Evolutionary conservation across 2,888 invertebrate genomes (phyloP).

Genomic region (Reticulitermes lucifugus): DNA sequence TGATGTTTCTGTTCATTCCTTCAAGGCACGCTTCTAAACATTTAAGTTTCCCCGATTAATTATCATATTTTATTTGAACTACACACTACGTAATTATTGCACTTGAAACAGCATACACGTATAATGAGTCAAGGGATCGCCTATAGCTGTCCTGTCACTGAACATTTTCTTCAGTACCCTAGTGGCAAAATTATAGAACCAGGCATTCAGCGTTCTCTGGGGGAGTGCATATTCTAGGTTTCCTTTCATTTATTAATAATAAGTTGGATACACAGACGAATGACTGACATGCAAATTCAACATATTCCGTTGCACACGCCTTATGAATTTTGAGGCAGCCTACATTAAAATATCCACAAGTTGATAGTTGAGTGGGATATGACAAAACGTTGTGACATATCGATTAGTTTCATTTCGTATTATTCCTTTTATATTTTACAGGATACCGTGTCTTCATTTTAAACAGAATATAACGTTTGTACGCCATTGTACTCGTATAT

Average conservation of each 20-base stretch:
- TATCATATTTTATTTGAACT: too few relatives aligned
- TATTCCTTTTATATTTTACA: not conserved
- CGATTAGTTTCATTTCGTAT: not conserved
- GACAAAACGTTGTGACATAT: conserved; percentile 1
- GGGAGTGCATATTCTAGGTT: not conserved
- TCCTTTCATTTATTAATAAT: not conserved
- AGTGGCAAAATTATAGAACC: too few relatives aligned
- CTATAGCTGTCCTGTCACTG: too few relatives aligned
- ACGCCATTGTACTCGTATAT: not conserved
- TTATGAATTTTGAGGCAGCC: not conserved
- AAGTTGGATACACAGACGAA: not conserved
- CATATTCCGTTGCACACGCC: not conserved
- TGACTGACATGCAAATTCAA: not conserved
- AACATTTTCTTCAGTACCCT: too few relatives aligned
- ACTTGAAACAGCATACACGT: too few relatives aligned
- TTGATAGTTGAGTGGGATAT: not conserved
- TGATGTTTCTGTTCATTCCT: too few relatives aligned
- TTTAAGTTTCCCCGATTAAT: too few relatives aligned
- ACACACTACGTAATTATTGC: too few relatives aligned
- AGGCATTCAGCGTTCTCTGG: too few relatives aligned
- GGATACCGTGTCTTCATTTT: not conserved
- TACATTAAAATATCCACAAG: not conserved
- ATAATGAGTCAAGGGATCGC: too few relatives aligned
- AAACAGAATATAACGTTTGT: not conserved
- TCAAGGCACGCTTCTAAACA: too few relatives aligned